Base-by-base conservation (phyloP, 2,797 vertebrate species). In the Pseudochaenichthys georgianus region DNA sequence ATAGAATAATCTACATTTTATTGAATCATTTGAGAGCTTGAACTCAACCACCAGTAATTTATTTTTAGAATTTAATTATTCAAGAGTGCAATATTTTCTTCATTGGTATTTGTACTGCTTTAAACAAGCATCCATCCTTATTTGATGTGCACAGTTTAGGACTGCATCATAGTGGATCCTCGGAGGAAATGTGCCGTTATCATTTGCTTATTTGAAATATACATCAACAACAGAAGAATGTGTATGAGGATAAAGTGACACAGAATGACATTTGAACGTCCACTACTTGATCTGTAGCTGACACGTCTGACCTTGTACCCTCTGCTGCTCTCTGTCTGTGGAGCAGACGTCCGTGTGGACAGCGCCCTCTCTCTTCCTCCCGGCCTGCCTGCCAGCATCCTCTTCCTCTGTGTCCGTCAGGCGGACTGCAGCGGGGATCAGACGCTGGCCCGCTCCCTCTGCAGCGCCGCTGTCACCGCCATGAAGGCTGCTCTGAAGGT, bases 401-500 rank as follows among this genome's bases (percentile, higher is more conserved):
- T 96, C 45, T 96, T 96, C 86, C 92, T 96, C 73, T 96, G 95
- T 17, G 57, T 96, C 42, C 89, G 92, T 2, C 95, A 96, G 0
- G 91, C 90, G 0, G 95, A 96, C 88, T 84, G 87, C 76, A 88
- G 89, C 9, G 80, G 82, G 0, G 95, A 95, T 0, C 86, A 85
- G 38, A 53, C 43, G 0, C 87, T 89, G 0, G 91, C 91, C 12
- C 86, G 51, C 31, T 92, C 92, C 0, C 92, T 96, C 48, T 93
- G 95, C 10, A 55, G 78, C 0, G 68, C 93, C 0, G 75, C 89
- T 4, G 78, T 95, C 47, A 63, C 74, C 0, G 94, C 90, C 21
- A 90, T 96, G 81, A 96, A 96, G 88, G 86, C 90, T 4, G 88
- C 94, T 73, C 86, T 96, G 77, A 96, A 96, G 95, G 96, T 97